phyloP scores from a whole-genome alignment of 2,113 vertebrate species.

The Eurystomus gularis region DNA sequence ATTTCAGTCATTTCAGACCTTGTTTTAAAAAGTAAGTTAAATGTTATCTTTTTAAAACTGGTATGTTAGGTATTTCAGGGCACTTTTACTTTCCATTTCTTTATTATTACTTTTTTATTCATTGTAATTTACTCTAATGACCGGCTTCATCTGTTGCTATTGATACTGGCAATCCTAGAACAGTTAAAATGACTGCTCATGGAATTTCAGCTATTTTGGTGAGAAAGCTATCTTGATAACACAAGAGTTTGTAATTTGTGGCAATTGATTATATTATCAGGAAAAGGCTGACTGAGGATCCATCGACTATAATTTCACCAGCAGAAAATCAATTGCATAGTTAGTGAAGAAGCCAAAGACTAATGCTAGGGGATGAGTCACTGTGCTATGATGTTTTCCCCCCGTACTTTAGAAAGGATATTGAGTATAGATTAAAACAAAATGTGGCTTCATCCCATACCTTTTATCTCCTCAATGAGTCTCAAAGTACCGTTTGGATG shows the following conservation, averaged over 20 bases:
- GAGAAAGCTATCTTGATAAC: background rate
- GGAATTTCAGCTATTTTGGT: background rate
- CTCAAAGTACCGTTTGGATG: constrained; percentile 71
- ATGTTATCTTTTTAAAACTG: background rate
- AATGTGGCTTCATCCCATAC: constrained; percentile 62
- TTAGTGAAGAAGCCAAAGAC: background rate
- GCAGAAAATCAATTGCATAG: background rate
- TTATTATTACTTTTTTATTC: background rate
- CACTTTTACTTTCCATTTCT: background rate
- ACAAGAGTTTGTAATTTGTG: background rate
- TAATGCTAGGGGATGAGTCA: background rate
- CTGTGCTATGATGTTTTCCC: background rate
- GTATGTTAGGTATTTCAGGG: background rate
- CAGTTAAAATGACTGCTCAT: background rate
- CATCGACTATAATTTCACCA: background rate
- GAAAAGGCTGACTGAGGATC: background rate
- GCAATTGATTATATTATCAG: background rate
- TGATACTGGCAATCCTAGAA: background rate
- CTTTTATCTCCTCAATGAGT: constrained; percentile 75
- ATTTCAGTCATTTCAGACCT: background rate
- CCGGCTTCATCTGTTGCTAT: background rate
- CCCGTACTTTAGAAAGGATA: background rate
- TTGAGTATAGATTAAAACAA: background rate
- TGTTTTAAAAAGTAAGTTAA: background rate
- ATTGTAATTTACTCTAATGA: background rate